Percentiles rank a stretch among this genome's conserved stretches.
Evolutionary conservation across 2,888 invertebrate species (phyloP).

Genomic region (Nowickia ferox): DNA sequence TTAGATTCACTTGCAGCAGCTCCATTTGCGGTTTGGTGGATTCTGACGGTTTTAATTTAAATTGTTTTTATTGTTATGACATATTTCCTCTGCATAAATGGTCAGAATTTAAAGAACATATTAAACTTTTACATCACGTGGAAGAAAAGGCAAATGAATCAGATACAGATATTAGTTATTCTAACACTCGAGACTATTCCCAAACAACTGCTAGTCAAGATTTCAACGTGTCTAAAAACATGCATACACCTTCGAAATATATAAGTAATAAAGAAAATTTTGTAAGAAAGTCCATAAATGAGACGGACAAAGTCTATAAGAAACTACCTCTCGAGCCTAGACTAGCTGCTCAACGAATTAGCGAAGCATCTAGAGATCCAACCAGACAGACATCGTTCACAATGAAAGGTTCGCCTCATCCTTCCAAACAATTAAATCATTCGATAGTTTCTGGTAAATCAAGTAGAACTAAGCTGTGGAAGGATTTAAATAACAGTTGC

Average conservation of each 20-base stretch:
- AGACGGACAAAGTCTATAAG: not conserved
- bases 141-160: slow-evolving; percentile 32
- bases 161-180: slow-evolving; percentile 3
- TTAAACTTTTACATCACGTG: slow-evolving; percentile 42
- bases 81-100: slow-evolving; percentile 61
- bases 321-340: slow-evolving; percentile 42
- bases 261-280: not conserved
- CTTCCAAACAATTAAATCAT: not conserved
- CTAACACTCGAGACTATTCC: not conserved
- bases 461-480: not conserved
- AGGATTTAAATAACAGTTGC: not conserved
- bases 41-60: slow-evolving; percentile 57
- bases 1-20: slow-evolving; percentile 61
- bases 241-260: not conserved
- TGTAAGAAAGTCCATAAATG: not conserved
- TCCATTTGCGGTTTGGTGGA: slow-evolving; percentile 64
- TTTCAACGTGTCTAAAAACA: not conserved
- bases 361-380: not conserved
- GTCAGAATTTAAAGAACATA: slow-evolving; percentile 51
- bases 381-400: not conserved
- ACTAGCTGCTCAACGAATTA: slow-evolving; percentile 10
- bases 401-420: not conserved
- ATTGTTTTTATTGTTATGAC: slow-evolving; percentile 68
- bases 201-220: not conserved
- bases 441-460: not conserved